Percentiles rank a stretch among this genome's conserved stretches.
phyloP scores from a whole-genome alignment of 1,140 invertebrate species.

The Gonioctena quinquepunctata region DNA sequence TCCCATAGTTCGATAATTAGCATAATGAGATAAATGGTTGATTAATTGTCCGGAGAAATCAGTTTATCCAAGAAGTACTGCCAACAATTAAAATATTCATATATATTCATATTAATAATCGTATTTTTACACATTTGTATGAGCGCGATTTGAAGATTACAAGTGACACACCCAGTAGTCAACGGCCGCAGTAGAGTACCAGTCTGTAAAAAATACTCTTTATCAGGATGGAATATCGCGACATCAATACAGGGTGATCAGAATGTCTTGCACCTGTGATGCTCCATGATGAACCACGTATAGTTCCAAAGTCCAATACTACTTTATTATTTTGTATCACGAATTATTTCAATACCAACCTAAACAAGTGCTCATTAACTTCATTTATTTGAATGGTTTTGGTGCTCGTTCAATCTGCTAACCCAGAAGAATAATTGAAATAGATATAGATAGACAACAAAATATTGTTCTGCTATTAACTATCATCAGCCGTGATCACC shows the following conservation, averaged over 20 bases:
- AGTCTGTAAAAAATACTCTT: background rate
- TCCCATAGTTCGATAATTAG: conserved; percentile 26
- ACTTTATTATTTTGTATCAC: too few relatives aligned
- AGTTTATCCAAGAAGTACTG: conserved; percentile 21
- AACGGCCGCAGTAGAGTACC: background rate
- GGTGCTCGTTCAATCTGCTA: too few relatives aligned
- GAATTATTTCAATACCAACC: too few relatives aligned
- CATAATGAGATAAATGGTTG: conserved; percentile 29
- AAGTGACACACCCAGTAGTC: background rate
- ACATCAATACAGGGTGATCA: background rate
- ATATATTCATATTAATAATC: background rate
- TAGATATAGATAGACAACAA: too few relatives aligned
- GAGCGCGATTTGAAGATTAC: background rate
- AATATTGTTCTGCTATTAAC: too few relatives aligned
- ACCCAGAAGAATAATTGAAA: too few relatives aligned
- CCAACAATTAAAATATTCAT: conserved; percentile 25
- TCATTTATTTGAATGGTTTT: too few relatives aligned
- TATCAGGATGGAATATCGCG: background rate
- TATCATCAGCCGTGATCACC: too few relatives aligned
- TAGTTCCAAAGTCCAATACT: too few relatives aligned
- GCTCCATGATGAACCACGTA: too few relatives aligned
- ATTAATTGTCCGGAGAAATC: conserved; percentile 26
- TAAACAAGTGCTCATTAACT: too few relatives aligned
- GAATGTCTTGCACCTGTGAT: too few relatives aligned
- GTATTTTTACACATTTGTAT: background rate